Evolutionary conservation across 2,113 vertebrate species (phyloP).

Genomic region (Rhynchomys soricoides): DNA sequence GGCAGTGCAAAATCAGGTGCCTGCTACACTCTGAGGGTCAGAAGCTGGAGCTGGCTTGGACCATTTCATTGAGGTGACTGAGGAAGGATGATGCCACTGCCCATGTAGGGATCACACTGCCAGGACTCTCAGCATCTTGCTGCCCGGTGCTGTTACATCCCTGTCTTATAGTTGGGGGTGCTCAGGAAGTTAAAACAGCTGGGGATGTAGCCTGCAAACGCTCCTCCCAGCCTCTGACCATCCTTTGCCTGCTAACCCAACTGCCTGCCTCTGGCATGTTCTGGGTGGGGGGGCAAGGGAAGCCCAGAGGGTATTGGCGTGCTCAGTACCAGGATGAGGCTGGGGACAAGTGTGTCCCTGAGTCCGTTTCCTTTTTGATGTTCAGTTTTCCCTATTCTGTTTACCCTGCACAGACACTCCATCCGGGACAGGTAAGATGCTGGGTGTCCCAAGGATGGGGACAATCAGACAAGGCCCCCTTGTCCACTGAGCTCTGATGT

Average conservation of each 20-base stretch:
- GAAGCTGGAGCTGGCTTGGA: neutral
- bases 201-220: neutral
- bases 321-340: neutral
- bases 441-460: no score
- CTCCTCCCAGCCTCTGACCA: rapidly evolving
- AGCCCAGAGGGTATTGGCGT: neutral
- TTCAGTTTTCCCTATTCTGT: neutral
- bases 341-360: rapidly evolving
- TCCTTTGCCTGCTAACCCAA: neutral
- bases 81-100: no score
- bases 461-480: rapidly evolving
- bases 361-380: neutral
- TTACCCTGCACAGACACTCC: rapidly evolving
- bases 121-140: rapidly evolving
- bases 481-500: neutral
- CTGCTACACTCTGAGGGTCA: neutral
- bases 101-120: neutral
- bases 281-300: neutral
- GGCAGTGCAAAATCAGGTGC: neutral
- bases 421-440: neutral
- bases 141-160: rapidly evolving
- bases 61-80: rapidly evolving
- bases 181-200: rapidly evolving
- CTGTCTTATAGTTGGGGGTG: rapidly evolving
- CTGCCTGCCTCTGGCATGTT: neutral